phyloP scores from a whole-genome alignment of 2,797 vertebrate species.

The Argentina silus region DNA sequence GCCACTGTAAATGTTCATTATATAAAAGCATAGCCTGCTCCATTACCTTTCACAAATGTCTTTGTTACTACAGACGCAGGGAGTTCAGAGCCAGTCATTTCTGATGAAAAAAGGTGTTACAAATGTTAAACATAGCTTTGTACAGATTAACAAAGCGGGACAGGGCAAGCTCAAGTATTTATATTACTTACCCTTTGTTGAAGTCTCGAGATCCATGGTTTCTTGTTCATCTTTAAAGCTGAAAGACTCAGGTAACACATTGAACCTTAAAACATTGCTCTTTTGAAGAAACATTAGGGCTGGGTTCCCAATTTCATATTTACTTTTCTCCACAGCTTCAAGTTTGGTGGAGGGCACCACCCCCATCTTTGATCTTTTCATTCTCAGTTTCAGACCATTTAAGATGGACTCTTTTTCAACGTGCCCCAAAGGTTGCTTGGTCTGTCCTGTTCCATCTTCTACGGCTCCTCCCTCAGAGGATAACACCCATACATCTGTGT shows the following conservation, averaged over 20 bases:
- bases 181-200: constrained; percentile 44
- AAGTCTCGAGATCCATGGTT: not conserved
- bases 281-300: not conserved
- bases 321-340: not conserved
- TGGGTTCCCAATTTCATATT: constrained; percentile 4
- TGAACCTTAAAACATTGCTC: constrained; percentile 55
- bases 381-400: not conserved
- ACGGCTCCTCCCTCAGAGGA: not conserved
- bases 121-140: not conserved
- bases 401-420: not conserved
- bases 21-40: not conserved
- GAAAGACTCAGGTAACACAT: constrained; percentile 66
- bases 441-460: not conserved
- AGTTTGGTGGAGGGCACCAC: not conserved
- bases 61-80: not conserved
- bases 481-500: not conserved
- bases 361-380: not conserved
- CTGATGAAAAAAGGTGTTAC: not conserved
- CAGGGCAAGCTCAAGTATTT: not conserved
- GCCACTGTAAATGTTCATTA: not conserved
- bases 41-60: not conserved
- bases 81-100: not conserved
- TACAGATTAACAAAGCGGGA: not conserved
- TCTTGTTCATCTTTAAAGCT: constrained; percentile 49
- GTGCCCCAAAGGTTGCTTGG: not conserved